Base-by-base conservation (phyloP, 2,888 invertebrate species). In the Branchinecta sandiegonensis region DNA sequence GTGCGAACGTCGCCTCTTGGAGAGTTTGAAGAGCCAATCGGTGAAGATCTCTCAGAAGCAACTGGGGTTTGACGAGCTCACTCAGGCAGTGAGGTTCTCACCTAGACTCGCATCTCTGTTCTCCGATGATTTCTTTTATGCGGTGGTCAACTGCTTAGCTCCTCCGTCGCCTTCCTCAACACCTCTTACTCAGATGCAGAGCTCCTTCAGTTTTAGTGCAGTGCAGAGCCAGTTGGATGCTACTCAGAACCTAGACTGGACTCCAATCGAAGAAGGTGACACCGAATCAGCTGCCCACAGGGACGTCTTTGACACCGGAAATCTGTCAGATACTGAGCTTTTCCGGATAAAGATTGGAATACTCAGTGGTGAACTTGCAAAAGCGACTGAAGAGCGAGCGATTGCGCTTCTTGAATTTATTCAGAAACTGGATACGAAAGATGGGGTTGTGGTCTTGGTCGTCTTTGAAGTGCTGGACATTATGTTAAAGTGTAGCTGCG, bases 201-300 rank as follows among this genome's bases (percentile, higher is more conserved):
- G 37, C 37, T 37, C 37, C 37, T 37, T 37, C 37, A 37, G 37
- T 37, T 37, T 37, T 37, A 37, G 37, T 37, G 37, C 37, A 37
- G 6, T 37, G 37, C 37, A 37, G 37, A 37, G 37, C 37, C 37
- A 37, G 2, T 56, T 56, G 11, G 23, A 56, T 10, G n/a, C 63
- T 56, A 56, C 63, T 17, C 63, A 56, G 12, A 56, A 56, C 23
- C n/a, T 56, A 56, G 11, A 56, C 23, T 56, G 63, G 63, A 17
- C 14, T 56, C 63, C 63, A 17, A 56, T 56, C n/a, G 63, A 56
- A 56, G 23, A n/a, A 17, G 12, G 23, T 56, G 63, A 56, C 9
- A 56, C n/a, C 23, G 63, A 56, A 9, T 37, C 37, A 37, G 10
- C 63, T 8, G 23, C 23, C 8, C 23, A n/a, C 9, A 23, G n/a